phyloP scores from a whole-genome alignment of 1,140 invertebrate genomes.

The Coenobita brevimanus region DNA sequence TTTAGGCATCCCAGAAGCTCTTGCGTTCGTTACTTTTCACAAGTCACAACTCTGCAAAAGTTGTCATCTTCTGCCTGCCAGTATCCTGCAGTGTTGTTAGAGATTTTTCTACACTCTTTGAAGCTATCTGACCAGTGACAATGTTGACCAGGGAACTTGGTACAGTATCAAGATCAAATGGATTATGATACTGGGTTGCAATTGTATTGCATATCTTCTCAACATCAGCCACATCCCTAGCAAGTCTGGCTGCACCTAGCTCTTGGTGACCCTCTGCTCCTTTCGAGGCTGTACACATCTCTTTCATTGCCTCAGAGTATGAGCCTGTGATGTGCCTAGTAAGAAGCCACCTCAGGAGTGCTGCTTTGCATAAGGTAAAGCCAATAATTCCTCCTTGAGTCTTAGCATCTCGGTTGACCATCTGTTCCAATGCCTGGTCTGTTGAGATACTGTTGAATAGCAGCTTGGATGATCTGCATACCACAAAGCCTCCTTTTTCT shows the following conservation, averaged over 20 bases:
- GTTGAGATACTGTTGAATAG: slow-evolving; percentile 34
- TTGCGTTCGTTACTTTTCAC: slow-evolving; percentile 13
- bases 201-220: not conserved
- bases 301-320: slow-evolving; percentile 30
- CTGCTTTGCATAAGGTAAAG: slow-evolving; percentile 20
- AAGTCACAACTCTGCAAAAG: slow-evolving; percentile 5
- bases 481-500: slow-evolving; percentile 14
- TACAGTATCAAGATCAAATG: slow-evolving; percentile 17
- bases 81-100: slow-evolving; percentile 34
- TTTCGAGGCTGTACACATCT: slow-evolving; percentile 17
- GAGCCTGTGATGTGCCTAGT: slow-evolving; percentile 31
- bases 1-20: slow-evolving; percentile 33
- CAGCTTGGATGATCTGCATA: slow-evolving; percentile 7
- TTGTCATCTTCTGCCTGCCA: slow-evolving; percentile 19
- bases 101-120: slow-evolving; percentile 21
- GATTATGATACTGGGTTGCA: slow-evolving; percentile 6
- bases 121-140: slow-evolving; percentile 35
- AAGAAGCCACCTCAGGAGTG: slow-evolving; percentile 27
- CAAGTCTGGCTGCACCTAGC: slow-evolving; percentile 16
- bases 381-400: slow-evolving; percentile 23
- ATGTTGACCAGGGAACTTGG: slow-evolving; percentile 35
- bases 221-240: slow-evolving; percentile 14
- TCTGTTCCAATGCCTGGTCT: slow-evolving; percentile 41
- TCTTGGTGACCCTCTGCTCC: slow-evolving; percentile 30
- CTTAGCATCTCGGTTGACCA: slow-evolving; percentile 21